Base-by-base conservation (phyloP, 2,888 invertebrate genomes). In the Polietes domitor region DNA sequence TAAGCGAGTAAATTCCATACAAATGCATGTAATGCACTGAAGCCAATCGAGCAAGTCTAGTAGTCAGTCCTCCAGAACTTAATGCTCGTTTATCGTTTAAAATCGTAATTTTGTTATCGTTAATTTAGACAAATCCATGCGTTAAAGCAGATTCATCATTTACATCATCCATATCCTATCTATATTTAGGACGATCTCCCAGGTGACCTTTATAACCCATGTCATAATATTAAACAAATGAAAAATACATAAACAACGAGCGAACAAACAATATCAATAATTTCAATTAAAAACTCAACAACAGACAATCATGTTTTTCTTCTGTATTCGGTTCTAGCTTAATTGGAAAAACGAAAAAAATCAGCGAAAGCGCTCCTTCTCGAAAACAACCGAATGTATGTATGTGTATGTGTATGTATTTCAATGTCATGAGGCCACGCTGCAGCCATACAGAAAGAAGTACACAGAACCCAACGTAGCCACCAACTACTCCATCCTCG, bases 211-310 rank as follows among this genome's bases (percentile, higher is more conserved):
- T n/a, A 47, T 12, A 47, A 47, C 2, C 37, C 17, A 32, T n/a
- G 9, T 63, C 15, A 24, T n/a, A n/a, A 28, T 10, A 61, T 12
- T 17, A 1, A 6, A 63, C 9, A 63, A 63, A n/a, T n/a, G n/a
- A 17, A 32, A 47, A 28, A 32, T 32, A 17, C 17, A 32, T 17
- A 63, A 26, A 21, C 32, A 63, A 32, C 32, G 2, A 61, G 9
- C n/a, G 21, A 37, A 12, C 65, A 68, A 37, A 37, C 17, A 68
- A 68, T 43, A 68, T 68, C 41, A 65, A 65, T 65, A 41, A 19
- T 37, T 68, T 68, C 68, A 68, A 68, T 68, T 68, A 68, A 68
- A 68, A 68, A 43, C 41, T 43, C 41, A 41, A 43, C 28, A 28
- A 68, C 24, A 58, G 58, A 24, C 50, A 24, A 65, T 68, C 15